Base-by-base conservation (phyloP, 2,888 invertebrate genomes). In the Malachius bipustulatus region DNA sequence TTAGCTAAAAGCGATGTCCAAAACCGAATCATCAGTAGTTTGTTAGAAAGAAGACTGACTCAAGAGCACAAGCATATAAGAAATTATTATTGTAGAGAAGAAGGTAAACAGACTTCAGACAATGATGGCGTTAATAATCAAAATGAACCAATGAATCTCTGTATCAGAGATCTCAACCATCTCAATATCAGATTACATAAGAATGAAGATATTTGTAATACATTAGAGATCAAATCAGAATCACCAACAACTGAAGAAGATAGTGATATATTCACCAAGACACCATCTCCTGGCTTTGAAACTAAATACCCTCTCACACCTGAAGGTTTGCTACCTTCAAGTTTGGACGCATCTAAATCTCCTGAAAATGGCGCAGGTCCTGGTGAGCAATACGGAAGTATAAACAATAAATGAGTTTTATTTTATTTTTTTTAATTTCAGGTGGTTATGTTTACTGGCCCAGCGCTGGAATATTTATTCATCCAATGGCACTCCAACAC, bases 71-170 rank as follows among this genome's bases (percentile, higher is more conserved):
- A 70, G 35, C 65, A 67, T 39, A 55, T 64, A 44, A 47, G 65
- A 4, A 15, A 6, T 9, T 27, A 31, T 15, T 10, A 14, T n/a
- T 9, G 19, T 41, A 46, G 26, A 28, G 41, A 41, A 26, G 3
- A 4, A 8, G 14, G 26, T 1, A 32, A 27, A 16, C 24, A 6
- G 6, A 32, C 27, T 14, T 12, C 11, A n/a, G 16, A 26, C 40
- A 31, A 32, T 14, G 19, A 38, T 28, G 37, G 41, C 38, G 34
- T 32, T 34, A 28, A 8, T 3, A 43, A 69, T 35, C 69, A 71
- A 46, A 77, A 81, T 32, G 83, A 87, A 52, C 88, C 88, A 0
- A 63, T 89, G 3, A 89, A 89, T 61, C 69, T 89, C 3, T 89
- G 88, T 55, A 72, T 88, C 37, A 66, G 84, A 34, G 88, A 88